phyloP scores from a whole-genome alignment of 1,140 invertebrate species.

The Arctopsyche grandis region DNA sequence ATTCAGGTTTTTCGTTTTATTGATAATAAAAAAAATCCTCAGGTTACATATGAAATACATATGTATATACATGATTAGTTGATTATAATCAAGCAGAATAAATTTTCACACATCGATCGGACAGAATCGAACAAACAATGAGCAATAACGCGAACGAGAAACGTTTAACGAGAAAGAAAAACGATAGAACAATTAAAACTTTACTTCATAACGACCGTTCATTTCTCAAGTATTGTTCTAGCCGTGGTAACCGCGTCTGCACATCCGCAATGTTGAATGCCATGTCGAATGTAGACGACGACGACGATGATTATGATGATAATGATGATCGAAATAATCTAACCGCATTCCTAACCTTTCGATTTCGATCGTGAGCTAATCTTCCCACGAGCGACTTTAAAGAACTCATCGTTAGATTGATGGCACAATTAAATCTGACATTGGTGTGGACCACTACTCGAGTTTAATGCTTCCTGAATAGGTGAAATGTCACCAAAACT shows the following conservation, averaged over 20 bases:
- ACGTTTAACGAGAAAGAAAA: too few relatives aligned
- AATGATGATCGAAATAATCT: neutral
- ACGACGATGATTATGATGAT: too few relatives aligned
- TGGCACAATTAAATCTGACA: neutral
- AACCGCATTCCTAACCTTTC: slow-evolving; percentile 43
- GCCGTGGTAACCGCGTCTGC: neutral
- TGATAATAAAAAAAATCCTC: too few relatives aligned
- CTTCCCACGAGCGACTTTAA: slow-evolving; percentile 22
- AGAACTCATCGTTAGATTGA: neutral
- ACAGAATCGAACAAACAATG: too few relatives aligned
- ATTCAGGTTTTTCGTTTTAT: too few relatives aligned
- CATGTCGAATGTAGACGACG: neutral
- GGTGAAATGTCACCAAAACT: neutral
- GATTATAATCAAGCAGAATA: too few relatives aligned
- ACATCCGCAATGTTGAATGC: slow-evolving; percentile 24
- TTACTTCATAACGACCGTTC: too few relatives aligned
- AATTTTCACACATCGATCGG: too few relatives aligned
- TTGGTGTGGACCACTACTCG: neutral
- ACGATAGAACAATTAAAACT: too few relatives aligned
- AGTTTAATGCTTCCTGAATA: neutral
- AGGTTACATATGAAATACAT: too few relatives aligned
- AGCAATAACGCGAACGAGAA: too few relatives aligned
- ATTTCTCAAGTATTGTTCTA: slow-evolving; percentile 9
- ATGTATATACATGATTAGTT: too few relatives aligned
- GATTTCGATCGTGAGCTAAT: neutral